Evolutionary conservation across 2,888 invertebrate genomes (phyloP), one percentile per base, ranked within the genome.

Genomic region (Merodon equestris): DNA sequence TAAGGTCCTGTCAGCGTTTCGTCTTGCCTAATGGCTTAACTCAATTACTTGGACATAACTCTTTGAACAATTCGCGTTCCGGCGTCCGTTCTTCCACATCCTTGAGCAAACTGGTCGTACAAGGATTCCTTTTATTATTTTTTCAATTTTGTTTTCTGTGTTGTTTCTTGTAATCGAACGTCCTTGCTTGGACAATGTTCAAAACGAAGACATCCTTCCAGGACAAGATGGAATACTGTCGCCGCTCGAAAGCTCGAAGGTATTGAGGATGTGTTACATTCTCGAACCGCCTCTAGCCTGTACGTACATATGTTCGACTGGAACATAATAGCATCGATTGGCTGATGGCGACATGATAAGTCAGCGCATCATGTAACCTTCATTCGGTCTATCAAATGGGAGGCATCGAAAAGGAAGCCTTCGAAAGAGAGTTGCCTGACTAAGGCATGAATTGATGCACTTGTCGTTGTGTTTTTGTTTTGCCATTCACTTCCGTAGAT

Each of bases 41-140:
- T 77, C 67, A 73, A 77, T 77, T 77, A 77, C 67, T 73, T 63
- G 73, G 73, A 73, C 73, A 73, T 68, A 73, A 73, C 73, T 67
- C 77, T 68, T 73, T 77, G 57, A 73, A 76, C 51, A 53, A 19
- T 7, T 9, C n/a, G n/a, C n/a, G n/a, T n/a, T n/a, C n/a, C n/a
- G n/a, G n/a, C n/a, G n/a, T n/a, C n/a, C n/a, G n/a, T n/a, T n/a
- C n/a, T n/a, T n/a, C n/a, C n/a, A n/a, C n/a, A n/a, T 10, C 34
- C 5, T 9, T 10, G 4, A 12, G 13, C 27, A 4, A 12, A 42
- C 42, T 12, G 15, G 34, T 36, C 17, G 12, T 15, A 50, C 34
- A 34, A n/a, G 18, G 47, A 12, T 27, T 27, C 10, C 9, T 9
- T 18, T 60, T 54, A 54, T 48, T 57, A 12, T 27, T 27, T 7